phyloP scores from a whole-genome alignment of 2,113 vertebrate species.

The Zosterops japonicus region DNA sequence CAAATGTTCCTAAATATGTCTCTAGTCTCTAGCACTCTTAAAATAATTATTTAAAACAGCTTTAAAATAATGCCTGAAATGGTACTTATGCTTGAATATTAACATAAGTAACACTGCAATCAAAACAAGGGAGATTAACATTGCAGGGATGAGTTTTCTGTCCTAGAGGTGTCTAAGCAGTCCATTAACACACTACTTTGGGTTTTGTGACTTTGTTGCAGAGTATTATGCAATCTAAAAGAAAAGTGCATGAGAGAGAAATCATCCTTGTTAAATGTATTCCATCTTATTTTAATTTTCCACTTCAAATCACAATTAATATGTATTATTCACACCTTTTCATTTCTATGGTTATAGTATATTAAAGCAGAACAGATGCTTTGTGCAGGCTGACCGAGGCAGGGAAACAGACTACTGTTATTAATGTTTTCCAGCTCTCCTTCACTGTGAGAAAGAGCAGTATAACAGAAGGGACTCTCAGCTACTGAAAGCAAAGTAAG shows the following conservation, averaged over 20 bases:
- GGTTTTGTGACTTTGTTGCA: background rate
- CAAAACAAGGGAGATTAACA: background rate
- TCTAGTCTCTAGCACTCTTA: background rate
- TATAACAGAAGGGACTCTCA: background rate
- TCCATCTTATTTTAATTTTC: constrained; percentile 44
- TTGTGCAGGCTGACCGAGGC: background rate
- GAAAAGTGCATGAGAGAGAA: background rate
- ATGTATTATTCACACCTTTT: constrained; percentile 35
- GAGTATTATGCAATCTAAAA: background rate
- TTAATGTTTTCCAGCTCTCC: background rate
- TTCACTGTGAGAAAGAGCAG: background rate
- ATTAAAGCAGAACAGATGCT: constrained; percentile 5
- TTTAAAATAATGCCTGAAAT: background rate
- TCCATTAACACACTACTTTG: background rate
- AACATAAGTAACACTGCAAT: background rate
- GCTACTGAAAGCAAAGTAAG: background rate
- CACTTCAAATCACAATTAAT: constrained; percentile 30
- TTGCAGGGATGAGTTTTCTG: background rate
- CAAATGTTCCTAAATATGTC: background rate
- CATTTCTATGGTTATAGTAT: background rate
- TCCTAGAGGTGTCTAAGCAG: background rate
- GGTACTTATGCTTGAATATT: background rate
- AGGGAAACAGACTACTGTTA: background rate
- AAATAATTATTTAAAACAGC: background rate
- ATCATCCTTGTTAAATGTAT: background rate